Evolutionary conservation across 2,888 invertebrate species (phyloP).

Genomic region (Galerucella pusilla): DNA sequence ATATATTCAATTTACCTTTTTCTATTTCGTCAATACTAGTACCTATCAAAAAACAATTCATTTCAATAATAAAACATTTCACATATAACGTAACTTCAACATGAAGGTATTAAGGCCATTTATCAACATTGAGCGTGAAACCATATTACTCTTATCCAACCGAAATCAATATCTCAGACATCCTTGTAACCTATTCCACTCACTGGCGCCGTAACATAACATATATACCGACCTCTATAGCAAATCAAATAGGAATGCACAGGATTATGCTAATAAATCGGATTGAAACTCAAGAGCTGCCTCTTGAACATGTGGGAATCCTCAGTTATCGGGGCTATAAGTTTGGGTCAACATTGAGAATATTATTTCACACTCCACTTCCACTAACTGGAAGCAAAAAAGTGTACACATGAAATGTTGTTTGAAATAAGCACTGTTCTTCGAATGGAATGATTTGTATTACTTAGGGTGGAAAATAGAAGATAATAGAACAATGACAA

Average conservation of each 20-base stretch:
- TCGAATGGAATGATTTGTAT: too few species aligned
- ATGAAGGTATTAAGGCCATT: too few species aligned
- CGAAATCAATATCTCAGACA: neutral
- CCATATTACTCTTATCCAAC: neutral
- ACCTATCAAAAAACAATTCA: too few species aligned
- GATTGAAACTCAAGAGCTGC: neutral
- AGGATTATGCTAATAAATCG: constrained; percentile 2
- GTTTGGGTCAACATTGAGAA: constrained; percentile 1
- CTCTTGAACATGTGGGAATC: neutral
- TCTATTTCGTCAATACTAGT: too few species aligned
- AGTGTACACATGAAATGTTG: neutral
- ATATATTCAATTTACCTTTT: too few species aligned
- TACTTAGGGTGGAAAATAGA: too few species aligned
- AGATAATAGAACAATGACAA: too few species aligned
- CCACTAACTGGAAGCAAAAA: neutral
- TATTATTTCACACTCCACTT: neutral
- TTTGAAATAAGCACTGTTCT: too few species aligned
- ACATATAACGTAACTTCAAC: too few species aligned
- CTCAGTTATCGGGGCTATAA: neutral
- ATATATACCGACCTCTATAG: neutral
- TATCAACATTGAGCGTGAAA: too few species aligned
- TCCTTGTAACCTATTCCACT: neutral
- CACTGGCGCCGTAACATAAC: constrained; percentile 4
- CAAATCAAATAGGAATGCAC: constrained; percentile 3
- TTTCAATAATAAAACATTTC: too few species aligned